Base-by-base conservation (phyloP, 2,888 invertebrate species). In the Quadriops clusia region DNA sequence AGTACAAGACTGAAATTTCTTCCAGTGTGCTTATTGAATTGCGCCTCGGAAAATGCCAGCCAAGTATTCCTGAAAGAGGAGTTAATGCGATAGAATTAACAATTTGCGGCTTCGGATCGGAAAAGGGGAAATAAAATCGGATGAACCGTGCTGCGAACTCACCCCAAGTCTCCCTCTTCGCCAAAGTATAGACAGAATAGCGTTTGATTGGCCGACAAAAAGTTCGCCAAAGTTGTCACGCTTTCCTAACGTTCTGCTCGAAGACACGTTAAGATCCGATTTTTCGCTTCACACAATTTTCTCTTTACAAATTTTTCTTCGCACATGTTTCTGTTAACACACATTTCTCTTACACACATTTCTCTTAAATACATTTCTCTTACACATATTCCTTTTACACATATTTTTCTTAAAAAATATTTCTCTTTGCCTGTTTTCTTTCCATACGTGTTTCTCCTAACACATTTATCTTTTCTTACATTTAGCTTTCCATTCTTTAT, bases 131-230 rank as follows among this genome's bases (percentile, higher is more conserved):
- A n/a, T n/a, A n/a, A n/a, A n/a, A n/a, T n/a, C n/a, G n/a, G n/a
- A n/a, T n/a, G n/a, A n/a, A n/a, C n/a, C n/a, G n/a, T n/a, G n/a
- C n/a, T n/a, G n/a, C n/a, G n/a, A n/a, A n/a, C n/a, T n/a, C n/a
- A n/a, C 27, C 27, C 27, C 27, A 20, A 20, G 12, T 27, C 27
- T 45, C 46, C 44, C 52, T 53, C 55, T 54, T 48, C 49, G 47
- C 51, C 51, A 56, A 56, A 56, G 56, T 57, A 53, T 54, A 56
- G 53, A 55, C 53, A 55, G 58, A 60, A 59, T 58, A 48, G 58
- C 57, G 54, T 56, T 55, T 60, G 58, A 60, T 60, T 60, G 60
- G 60, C 56, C 46, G 45, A 58, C 58, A 58, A 60, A 60, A 56
- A 59, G 56, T 57, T 58, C 56, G 54, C 53, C 47, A 49, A 57